phyloP scores from a whole-genome alignment of 2,888 invertebrate genomes.

The Microctonus brassicae region DNA sequence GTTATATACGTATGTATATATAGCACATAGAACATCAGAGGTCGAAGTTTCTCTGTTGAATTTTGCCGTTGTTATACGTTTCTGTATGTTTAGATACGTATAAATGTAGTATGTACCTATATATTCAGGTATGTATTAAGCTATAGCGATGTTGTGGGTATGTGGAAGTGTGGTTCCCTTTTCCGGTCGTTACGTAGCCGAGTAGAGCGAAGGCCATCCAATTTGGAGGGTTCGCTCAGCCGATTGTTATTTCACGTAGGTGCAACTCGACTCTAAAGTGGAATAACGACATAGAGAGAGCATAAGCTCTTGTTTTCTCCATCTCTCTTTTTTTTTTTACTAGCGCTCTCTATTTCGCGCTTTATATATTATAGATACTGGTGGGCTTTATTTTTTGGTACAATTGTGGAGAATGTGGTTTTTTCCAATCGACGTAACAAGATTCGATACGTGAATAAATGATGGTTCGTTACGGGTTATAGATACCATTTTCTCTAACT shows the following conservation, averaged over 20 bases:
- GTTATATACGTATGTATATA: background rate
- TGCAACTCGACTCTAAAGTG: slow-evolving; percentile 24
- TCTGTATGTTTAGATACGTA: background rate
- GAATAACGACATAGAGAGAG: slow-evolving; percentile 15
- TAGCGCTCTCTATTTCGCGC: background rate
- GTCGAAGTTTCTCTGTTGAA: background rate
- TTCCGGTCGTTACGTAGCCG: slow-evolving; percentile 18
- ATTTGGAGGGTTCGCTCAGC: slow-evolving; percentile 27
- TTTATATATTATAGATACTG: background rate
- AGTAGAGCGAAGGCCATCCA: slow-evolving; percentile 32
- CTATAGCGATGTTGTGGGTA: background rate
- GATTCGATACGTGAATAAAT: background rate
- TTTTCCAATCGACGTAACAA: background rate
- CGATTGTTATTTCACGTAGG: slow-evolving; percentile 34
- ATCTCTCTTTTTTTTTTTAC: background rate
- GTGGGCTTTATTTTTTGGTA: no score
- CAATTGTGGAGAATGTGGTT: background rate
- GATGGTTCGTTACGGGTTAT: background rate
- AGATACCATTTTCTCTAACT: slow-evolving; percentile 1
- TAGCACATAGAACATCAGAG: background rate
- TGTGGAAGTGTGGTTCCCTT: slow-evolving; percentile 6
- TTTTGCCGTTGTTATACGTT: slow-evolving; percentile 1
- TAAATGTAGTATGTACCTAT: background rate
- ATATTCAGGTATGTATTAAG: background rate
- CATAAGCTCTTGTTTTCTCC: background rate